Conservation (phyloP, 2,113 vertebrate species). For the Sprattus sprattus region DNA sequence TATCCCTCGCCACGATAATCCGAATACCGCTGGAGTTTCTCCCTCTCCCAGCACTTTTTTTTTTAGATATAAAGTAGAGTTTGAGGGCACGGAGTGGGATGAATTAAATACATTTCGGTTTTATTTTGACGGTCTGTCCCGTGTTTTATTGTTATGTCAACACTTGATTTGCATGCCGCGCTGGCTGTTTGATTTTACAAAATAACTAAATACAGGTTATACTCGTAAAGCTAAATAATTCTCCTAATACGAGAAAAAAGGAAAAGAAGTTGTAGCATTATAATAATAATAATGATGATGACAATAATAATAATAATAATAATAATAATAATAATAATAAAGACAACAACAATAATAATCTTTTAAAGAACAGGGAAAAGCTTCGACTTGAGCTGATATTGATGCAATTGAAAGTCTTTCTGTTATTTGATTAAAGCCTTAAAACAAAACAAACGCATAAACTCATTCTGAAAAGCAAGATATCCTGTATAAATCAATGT, state of each 20-base stretch:
- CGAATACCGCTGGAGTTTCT: slow-evolving; percentile 67
- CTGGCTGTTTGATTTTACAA: background rate
- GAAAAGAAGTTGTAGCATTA: background rate
- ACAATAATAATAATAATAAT: background rate
- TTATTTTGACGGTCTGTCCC: background rate
- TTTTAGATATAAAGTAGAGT: background rate
- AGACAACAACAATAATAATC: too few relatives aligned
- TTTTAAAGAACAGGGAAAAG: too few relatives aligned
- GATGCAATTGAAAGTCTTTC: too few relatives aligned
- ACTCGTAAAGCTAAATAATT: background rate
- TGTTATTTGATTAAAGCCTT: too few relatives aligned
- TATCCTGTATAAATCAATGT: too few relatives aligned
- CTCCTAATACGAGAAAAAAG: background rate
- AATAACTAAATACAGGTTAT: background rate
- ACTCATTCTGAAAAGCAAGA: too few relatives aligned
- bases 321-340: background rate
- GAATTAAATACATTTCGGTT: background rate
- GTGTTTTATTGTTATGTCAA: background rate
- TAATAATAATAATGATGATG: background rate
- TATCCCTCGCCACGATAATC: slow-evolving; percentile 71
- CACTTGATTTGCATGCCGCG: background rate
- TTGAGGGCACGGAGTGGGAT: background rate
- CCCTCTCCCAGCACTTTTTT: slow-evolving; percentile 27
- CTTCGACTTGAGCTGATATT: too few relatives aligned
- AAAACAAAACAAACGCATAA: too few relatives aligned